Conservation (phyloP, 2,888 invertebrate genomes). For the Ichneumoninae sp. region DNA sequence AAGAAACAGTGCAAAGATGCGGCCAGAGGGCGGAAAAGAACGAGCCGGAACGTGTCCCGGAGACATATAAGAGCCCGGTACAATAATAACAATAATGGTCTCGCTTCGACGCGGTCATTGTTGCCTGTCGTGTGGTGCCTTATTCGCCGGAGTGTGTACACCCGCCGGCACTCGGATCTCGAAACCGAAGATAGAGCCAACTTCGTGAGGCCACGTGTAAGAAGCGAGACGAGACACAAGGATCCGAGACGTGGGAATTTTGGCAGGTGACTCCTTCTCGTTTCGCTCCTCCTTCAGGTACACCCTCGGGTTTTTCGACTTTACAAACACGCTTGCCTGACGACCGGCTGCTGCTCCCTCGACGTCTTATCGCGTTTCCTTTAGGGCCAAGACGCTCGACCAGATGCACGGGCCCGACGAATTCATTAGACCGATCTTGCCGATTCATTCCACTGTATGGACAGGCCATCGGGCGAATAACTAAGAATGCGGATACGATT, state of each 20-base stretch:
- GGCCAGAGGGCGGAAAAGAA: not conserved
- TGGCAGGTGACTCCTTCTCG: constrained; percentile 62
- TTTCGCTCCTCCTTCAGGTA: constrained; percentile 44
- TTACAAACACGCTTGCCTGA: constrained; percentile 42
- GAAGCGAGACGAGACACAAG: constrained; percentile 10
- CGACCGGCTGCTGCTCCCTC: constrained; percentile 26
- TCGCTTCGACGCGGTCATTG: not conserved
- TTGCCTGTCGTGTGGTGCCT: not conserved
- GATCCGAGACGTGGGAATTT: constrained; percentile 63
- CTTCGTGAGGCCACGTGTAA: constrained; percentile 1
- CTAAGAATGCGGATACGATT: not conserved
- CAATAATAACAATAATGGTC: not conserved
- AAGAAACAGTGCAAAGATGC: too few species aligned
- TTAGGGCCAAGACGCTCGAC: constrained; percentile 21
- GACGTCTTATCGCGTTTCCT: constrained; percentile 12
- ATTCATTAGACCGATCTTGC: constrained; percentile 20
- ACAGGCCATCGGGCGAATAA: not conserved
- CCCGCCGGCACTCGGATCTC: not conserved
- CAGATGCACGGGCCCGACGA: constrained; percentile 44
- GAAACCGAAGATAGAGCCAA: constrained; percentile 6
- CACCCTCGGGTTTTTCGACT: constrained; percentile 44
- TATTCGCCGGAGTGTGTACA: not conserved
- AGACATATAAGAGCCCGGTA: not conserved
- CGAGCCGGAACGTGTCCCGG: not conserved
- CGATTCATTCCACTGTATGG: not conserved